These are phyloP conservation scores for Mobula birostris DNA, from an alignment of 2,113 vertebrate genomes.

Conservation along the genomic window DNA sequence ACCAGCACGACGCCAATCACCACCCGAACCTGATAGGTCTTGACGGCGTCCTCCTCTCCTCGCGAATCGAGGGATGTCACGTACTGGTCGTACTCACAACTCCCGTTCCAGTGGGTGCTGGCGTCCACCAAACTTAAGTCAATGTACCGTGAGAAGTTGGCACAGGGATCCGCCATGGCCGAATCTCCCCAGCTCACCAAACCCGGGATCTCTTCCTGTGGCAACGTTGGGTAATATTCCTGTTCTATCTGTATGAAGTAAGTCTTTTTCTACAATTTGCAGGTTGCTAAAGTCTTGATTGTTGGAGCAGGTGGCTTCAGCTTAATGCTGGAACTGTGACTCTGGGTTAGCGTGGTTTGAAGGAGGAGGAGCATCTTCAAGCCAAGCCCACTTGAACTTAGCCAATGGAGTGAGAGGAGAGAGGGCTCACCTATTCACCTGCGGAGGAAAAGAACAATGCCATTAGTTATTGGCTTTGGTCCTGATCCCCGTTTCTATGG, in stretches of 20 bases:
- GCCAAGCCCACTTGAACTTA: not conserved
- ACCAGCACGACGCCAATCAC: conserved; percentile 40
- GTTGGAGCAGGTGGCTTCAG: not conserved
- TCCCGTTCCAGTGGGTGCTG: conserved; percentile 37
- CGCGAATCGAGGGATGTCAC: not conserved
- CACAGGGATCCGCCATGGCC: conserved; percentile 32
- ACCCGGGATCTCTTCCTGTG: not conserved
- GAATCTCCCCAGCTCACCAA: not conserved
- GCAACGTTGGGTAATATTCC: not conserved
- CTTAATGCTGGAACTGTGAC: no score
- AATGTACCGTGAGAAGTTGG: not conserved
- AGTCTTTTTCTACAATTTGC: not conserved
- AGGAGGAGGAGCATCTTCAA: not conserved
- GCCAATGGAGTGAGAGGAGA: not conserved
- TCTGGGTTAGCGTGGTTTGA: no score
- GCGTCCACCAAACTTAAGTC: not conserved
- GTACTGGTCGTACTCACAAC: conserved; percentile 40
- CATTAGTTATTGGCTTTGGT: no score
- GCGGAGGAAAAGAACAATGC: not conserved
- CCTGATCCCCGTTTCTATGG: no score
- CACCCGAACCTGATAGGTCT: conserved; percentile 37
- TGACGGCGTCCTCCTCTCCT: conserved; percentile 23
- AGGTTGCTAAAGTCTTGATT: not conserved
- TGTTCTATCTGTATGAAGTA: not conserved
- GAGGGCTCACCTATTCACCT: not conserved